Evolutionary conservation across 2,888 invertebrate species (phyloP).

Genomic region (Eupithecia subfuscata): DNA sequence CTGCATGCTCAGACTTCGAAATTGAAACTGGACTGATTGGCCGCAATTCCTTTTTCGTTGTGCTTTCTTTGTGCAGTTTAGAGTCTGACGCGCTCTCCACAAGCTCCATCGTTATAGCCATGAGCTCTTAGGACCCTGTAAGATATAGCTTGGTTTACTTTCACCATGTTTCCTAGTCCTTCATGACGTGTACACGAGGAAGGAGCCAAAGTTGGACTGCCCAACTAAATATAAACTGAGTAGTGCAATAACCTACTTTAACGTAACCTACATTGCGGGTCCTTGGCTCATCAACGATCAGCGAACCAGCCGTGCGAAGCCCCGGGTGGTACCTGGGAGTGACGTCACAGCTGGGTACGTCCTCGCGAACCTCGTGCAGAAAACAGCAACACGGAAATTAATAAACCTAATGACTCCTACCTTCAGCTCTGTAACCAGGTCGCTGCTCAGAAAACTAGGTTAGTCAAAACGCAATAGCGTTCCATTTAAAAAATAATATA

Average conservation of each 20-base stretch:
- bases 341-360: slow-evolving; percentile 73
- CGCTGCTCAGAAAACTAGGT: slow-evolving; percentile 66
- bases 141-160: slow-evolving; percentile 53
- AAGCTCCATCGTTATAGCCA: slow-evolving; percentile 81
- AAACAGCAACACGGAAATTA: slow-evolving; percentile 74
- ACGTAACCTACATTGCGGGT: slow-evolving; percentile 79
- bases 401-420: slow-evolving; percentile 73
- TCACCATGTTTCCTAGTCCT: slow-evolving; percentile 51
- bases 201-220: slow-evolving; percentile 64
- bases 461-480: slow-evolving; percentile 60
- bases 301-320: slow-evolving; percentile 65
- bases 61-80: slow-evolving; percentile 75
- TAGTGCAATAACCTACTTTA: slow-evolving; percentile 84
- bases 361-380: slow-evolving; percentile 65
- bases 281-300: slow-evolving; percentile 73
- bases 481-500: slow-evolving; percentile 41
- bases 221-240: slow-evolving; percentile 64
- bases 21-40: slow-evolving; percentile 75
- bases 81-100: slow-evolving; percentile 79
- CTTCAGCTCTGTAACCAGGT: slow-evolving; percentile 63
- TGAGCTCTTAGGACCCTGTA: slow-evolving; percentile 67
- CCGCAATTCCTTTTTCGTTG: slow-evolving; percentile 71
- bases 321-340: slow-evolving; percentile 76
- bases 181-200: slow-evolving; percentile 60
- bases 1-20: slow-evolving; percentile 76